Evolutionary conservation across 2,113 vertebrate genomes (phyloP), one percentile per base, ranked within the genome.

Genomic region (Colinus virginianus): DNA sequence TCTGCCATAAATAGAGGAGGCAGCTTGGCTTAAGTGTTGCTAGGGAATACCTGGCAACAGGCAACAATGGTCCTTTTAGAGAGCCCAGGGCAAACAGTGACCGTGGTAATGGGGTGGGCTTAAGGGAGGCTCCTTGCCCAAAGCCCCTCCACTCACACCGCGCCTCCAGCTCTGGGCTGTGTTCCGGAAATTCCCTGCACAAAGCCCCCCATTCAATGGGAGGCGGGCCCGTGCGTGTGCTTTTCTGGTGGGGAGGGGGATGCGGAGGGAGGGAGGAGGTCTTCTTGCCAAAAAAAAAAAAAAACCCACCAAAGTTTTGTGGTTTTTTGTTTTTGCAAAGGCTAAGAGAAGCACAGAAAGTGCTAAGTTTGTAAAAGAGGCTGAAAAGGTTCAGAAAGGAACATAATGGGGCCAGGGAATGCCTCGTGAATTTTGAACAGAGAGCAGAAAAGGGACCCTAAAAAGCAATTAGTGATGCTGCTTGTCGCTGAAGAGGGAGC

Each of bases 381-480:
- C 94, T 98, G 98, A 98, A 98, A 98, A 97, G 97, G 90, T 97
- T 98, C 97, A 97, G 97, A 97, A 98, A 97, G 95, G 86, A 96
- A 93, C 95, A 98, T 97, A 98, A 98, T 98, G 91, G 96, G 85
- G 63, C 94, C 89, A 83, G 93, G 94, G 97, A 97, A 98, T 98
- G 97, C 96, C 97, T 97, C 25, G 91, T 98, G 97, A 97, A 98
- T 98, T 98, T 98, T 98, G 97, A 98, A 97, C 97, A 98, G 97
- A 96, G 95, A 97, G 93, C 88, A 97, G 96, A 97, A 98, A 98
- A 97, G 97, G 93, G 90, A 96, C 93, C 96, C 97, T 97, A 97
- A 98, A 98, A 98, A 98, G 97, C 98, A 98, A 98, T 98, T 98
- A 98, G 98, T 97, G 97, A 98, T 97, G 98, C 97, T 96, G 97